Evolutionary conservation across 1,140 invertebrate genomes (phyloP), one percentile per base, ranked within the genome.

Genomic region (Batillaria attramentaria): DNA sequence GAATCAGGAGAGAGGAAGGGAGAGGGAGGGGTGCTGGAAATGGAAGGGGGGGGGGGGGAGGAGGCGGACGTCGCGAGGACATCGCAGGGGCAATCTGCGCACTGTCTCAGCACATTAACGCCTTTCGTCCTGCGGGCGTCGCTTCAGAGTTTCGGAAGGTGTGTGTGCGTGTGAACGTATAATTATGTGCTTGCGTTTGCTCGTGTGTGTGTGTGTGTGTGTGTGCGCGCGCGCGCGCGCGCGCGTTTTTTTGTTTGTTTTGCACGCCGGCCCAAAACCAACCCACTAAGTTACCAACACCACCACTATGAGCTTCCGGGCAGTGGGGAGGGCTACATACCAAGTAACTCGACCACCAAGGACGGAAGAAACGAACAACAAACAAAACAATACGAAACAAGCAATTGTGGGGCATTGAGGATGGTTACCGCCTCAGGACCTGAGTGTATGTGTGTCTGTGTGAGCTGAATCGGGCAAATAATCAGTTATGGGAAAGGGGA

Each of bases 111-210:
- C 6, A n/a, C 10, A 62, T n/a, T 13, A 6, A 6, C 6, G 10
- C 5, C 5, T 62, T 18, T 13, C 6, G 20, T 18, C 31, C 5
- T 13, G 10, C 31, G 10, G 8, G 57, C 31, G 57, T 62, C 20
- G 20, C 10, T 66, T 6, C 6, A 6, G 8, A 35, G 62, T 66
- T 31, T 33, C 31, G 33, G 62, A 35, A 35, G 33, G 62, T 66
- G 62, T 66, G 62, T 66, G 62, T 66, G 62, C 39, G 62, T 66
- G 62, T 66, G 33, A 35, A 35, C 39, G 62, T 66, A 35, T 35
- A 35, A 35, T 13, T 35, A n/a, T 66, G 28, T 37, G 62, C 39
- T 31, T 66, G 62, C 39, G 62, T 66, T 31, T 66, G 62, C 39
- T 31, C 39, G 62, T 66, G 62, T 66, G 62, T 66, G 62, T 66